phyloP scores from a whole-genome alignment of 2,888 invertebrate genomes.

The Iphiclides podalirius region DNA sequence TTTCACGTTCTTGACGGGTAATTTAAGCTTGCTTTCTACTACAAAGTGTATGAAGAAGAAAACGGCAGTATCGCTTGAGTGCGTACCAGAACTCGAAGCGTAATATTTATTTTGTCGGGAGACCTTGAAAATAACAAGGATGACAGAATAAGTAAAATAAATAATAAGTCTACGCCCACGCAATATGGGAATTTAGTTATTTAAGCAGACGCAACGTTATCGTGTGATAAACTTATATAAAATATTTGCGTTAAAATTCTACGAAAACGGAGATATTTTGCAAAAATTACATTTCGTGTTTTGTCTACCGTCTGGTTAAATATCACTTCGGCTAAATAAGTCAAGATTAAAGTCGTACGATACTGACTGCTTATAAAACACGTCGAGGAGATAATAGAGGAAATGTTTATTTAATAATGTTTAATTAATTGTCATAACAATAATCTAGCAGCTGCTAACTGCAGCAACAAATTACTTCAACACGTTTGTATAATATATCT shows the following conservation, averaged over 20 bases:
- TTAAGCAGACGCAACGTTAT: conserved; percentile 5
- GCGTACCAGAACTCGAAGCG: too few species aligned
- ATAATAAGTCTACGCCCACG: neutral
- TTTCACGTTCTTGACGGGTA: too few species aligned
- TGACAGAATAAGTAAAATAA: neutral
- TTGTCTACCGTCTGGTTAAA: conserved; percentile 13
- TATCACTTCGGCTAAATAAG: neutral
- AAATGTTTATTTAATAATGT: too few species aligned
- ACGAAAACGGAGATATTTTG: neutral
- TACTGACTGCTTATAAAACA: neutral
- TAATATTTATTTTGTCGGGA: too few species aligned
- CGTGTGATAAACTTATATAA: conserved; percentile 2
- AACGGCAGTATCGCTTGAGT: too few species aligned
- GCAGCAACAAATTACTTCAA: too few species aligned
- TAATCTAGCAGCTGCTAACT: too few species aligned
- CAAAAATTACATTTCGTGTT: conserved; percentile 4
- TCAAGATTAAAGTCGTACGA: neutral
- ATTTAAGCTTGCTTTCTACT: too few species aligned
- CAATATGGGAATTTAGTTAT: neutral
- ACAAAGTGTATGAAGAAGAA: too few species aligned
- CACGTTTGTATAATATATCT: too few species aligned
- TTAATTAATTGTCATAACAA: too few species aligned
- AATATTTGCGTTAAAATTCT: conserved; percentile 11
- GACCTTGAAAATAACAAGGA: conserved; percentile 2
- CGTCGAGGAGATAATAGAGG: neutral